Evolutionary conservation across 2,888 invertebrate species (phyloP).

Genomic region (Drosophila vallismaia): DNA sequence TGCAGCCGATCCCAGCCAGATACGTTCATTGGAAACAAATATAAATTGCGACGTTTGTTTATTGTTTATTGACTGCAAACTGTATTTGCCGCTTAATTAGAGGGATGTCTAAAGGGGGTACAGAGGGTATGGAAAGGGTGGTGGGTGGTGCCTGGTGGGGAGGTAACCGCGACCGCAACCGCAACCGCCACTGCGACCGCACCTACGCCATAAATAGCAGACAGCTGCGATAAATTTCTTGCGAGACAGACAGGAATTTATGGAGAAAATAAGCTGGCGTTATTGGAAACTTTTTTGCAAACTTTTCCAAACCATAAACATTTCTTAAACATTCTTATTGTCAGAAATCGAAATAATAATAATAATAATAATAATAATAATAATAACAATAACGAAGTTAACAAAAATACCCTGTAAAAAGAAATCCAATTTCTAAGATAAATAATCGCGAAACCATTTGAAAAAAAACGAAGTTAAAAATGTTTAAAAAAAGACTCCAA

Average conservation of each 20-base stretch:
- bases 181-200: constrained; percentile 9
- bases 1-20: constrained; percentile 31
- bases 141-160: constrained; percentile 1
- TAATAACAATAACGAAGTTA: no score
- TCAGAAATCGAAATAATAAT: no score
- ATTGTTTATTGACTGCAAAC: constrained; percentile 58
- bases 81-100: constrained; percentile 58
- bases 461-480: no score
- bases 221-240: constrained; percentile 45
- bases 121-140: not conserved
- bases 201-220: constrained; percentile 51
- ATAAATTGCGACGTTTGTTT: constrained; percentile 61
- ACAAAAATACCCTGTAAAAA: no score
- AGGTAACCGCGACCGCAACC: no score
- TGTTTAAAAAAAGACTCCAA: no score
- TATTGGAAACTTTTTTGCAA: constrained; percentile 4
- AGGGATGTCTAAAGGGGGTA: not conserved
- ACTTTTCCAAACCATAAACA: no score
- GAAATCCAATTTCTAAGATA: no score
- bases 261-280: constrained; percentile 25
- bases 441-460: no score
- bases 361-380: no score
- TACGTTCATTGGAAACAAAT: constrained; percentile 47
- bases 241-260: constrained; percentile 34
- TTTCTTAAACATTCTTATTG: no score